These are phyloP conservation scores for Theristicus caerulescens DNA, from an alignment of 2,113 vertebrate genomes.

Conservation along the genomic window DNA sequence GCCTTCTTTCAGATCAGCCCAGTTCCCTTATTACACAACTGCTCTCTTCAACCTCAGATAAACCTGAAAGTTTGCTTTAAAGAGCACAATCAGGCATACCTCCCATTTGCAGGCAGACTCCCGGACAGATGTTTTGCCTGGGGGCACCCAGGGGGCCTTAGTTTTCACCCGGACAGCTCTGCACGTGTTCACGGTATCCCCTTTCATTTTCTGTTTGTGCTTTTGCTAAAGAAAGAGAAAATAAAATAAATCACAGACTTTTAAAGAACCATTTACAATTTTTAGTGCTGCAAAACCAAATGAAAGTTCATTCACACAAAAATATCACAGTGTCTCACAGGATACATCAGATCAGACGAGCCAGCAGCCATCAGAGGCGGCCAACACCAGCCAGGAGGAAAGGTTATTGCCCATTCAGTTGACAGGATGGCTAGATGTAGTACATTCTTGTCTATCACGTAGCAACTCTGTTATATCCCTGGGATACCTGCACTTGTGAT, in stretches of 20 bases:
- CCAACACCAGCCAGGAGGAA: not conserved
- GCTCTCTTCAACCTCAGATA: not conserved
- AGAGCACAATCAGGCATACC: slow-evolving; percentile 70
- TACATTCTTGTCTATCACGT: not conserved
- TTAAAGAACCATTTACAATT: not conserved
- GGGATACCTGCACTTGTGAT: not conserved
- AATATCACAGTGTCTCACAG: not conserved
- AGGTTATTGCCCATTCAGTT: not conserved
- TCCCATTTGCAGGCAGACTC: slow-evolving; percentile 86
- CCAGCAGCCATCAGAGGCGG: not conserved
- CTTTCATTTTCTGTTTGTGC: slow-evolving; percentile 74
- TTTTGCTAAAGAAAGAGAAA: slow-evolving; percentile 63
- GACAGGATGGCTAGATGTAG: not conserved
- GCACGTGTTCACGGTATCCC: slow-evolving; percentile 67
- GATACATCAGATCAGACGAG: not conserved
- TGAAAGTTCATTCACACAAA: not conserved
- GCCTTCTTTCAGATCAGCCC: not conserved
- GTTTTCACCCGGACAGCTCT: slow-evolving; percentile 81
- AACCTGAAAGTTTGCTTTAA: not conserved
- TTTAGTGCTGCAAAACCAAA: not conserved
- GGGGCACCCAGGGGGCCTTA: slow-evolving; percentile 87
- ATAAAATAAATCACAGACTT: not conserved
- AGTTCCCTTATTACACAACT: not conserved
- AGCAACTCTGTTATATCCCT: not conserved
- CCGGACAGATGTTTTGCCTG: slow-evolving; percentile 81